Evolutionary conservation across 37 sponge, comb jelly and placozoan species (phyloP).

Genomic region (Amphimedon queenslandica): DNA sequence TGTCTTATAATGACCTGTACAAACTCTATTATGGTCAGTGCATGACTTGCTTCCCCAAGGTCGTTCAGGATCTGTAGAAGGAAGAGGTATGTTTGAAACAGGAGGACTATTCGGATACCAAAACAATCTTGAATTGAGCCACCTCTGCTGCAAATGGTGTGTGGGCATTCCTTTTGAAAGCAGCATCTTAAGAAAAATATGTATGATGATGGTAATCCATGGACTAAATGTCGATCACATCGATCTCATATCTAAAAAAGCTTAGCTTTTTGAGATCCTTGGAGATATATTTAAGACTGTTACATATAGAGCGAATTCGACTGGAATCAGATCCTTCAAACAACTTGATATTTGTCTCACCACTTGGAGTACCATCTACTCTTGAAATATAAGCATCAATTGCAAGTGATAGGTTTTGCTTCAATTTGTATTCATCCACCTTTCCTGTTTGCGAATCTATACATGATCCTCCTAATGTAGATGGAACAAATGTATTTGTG

Average conservation of each 20-base stretch:
- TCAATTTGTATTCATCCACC: slow-evolving; percentile 2
- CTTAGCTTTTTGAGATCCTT: slow-evolving; percentile 10
- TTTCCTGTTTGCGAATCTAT: slow-evolving; percentile 14
- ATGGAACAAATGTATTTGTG: slow-evolving; percentile 32
- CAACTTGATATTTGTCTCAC: slow-evolving; percentile 26
- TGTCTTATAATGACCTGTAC: slow-evolving; percentile 9
- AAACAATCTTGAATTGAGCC: not conserved
- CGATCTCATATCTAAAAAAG: slow-evolving; percentile 13
- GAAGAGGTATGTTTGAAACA: not conserved
- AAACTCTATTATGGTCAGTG: not conserved
- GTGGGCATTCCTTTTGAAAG: slow-evolving; percentile 9
- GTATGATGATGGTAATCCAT: slow-evolving; percentile 21
- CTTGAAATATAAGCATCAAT: slow-evolving; percentile 31
- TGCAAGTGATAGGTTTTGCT: slow-evolving; percentile 19
- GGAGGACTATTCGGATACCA: slow-evolving; percentile 9
- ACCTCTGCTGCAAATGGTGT: slow-evolving; percentile 16
- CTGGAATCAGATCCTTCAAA: slow-evolving; percentile 19
- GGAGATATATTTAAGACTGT: not conserved
- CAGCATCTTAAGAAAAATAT: slow-evolving; percentile 25
- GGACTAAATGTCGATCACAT: slow-evolving; percentile 14
- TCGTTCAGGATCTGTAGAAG: slow-evolving; percentile 5
- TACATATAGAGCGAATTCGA: not conserved
- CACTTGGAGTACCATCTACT: slow-evolving; percentile 35
- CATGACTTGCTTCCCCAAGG: slow-evolving; percentile 9
- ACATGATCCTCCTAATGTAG: slow-evolving; percentile 27